Evolutionary conservation across 2,113 vertebrate species (phyloP).

Genomic region (Okapia johnstoni): DNA sequence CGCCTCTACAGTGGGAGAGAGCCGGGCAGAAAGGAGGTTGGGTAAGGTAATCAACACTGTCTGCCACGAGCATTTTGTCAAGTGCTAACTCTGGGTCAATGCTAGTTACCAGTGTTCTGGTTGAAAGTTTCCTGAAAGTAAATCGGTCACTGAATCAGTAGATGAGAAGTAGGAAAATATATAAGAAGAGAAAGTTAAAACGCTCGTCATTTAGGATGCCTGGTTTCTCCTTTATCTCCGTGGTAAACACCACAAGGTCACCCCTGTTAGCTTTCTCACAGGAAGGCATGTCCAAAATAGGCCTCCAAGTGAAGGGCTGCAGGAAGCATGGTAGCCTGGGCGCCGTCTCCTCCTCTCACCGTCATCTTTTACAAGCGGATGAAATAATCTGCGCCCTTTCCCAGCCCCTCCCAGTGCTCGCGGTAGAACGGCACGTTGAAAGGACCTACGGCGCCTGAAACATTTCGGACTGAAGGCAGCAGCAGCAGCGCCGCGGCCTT

Average conservation of each 20-base stretch:
- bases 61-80: neutral
- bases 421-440: neutral
- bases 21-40: neutral
- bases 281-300: neutral
- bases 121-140: neutral
- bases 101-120: neutral
- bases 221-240: neutral
- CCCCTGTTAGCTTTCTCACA: neutral
- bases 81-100: neutral
- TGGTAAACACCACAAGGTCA: neutral
- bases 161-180: neutral
- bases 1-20: neutral
- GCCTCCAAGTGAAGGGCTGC: neutral
- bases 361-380: slow-evolving; percentile 9
- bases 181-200: neutral
- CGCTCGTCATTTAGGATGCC: neutral
- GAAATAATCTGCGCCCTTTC: neutral
- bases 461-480: slow-evolving; percentile 42
- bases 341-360: neutral
- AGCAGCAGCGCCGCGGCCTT: slow-evolving; percentile 23
- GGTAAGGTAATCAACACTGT: neutral
- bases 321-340: neutral
- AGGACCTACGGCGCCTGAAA: slow-evolving; percentile 26
- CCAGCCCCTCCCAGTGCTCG: neutral
- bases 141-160: neutral